Conservation (phyloP, 2,888 invertebrate species). For the Agyllia agylla region DNA sequence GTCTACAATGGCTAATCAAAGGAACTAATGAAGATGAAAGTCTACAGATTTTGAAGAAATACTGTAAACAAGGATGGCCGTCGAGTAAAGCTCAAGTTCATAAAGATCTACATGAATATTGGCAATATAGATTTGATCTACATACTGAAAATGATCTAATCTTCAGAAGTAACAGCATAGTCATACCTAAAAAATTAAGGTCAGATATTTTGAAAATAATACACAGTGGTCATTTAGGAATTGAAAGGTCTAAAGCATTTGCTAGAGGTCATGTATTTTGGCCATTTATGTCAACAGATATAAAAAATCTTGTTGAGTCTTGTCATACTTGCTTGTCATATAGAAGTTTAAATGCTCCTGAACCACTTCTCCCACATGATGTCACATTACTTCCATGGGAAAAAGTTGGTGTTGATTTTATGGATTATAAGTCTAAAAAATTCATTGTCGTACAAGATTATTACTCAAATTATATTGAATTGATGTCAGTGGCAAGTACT, state of each 20-base stretch:
- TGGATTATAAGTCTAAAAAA: conserved; percentile 65
- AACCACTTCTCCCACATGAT: conserved; percentile 5
- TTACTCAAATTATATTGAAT: conserved; percentile 75
- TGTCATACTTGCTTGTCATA: conserved; percentile 56
- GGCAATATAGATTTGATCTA: not conserved
- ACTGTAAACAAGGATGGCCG: not conserved
- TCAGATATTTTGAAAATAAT: conserved; percentile 64
- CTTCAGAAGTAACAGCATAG: not conserved
- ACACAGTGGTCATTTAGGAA: conserved; percentile 33
- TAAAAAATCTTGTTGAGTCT: conserved; percentile 54
- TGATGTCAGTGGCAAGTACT: conserved; percentile 41
- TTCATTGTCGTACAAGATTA: conserved; percentile 65
- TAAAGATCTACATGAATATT: not conserved
- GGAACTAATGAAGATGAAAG: not conserved
- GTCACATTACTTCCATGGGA: conserved; percentile 39
- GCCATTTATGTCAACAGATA: conserved; percentile 66
- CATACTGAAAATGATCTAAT: not conserved
- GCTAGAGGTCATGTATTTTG: conserved; percentile 69
- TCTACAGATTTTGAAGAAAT: not conserved
- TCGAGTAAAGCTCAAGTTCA: not conserved
- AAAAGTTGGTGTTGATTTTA: conserved; percentile 70
- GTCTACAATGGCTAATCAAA: not conserved
- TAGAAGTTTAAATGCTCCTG: conserved; percentile 27
- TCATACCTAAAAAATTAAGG: conserved; percentile 31
- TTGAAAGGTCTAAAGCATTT: conserved; percentile 68